A percentile compares a stretch with the other conserved stretches of the same genome.
Evolutionary conservation across 2,113 vertebrate species (phyloP).

Genomic region (Struthidea cinerea): DNA sequence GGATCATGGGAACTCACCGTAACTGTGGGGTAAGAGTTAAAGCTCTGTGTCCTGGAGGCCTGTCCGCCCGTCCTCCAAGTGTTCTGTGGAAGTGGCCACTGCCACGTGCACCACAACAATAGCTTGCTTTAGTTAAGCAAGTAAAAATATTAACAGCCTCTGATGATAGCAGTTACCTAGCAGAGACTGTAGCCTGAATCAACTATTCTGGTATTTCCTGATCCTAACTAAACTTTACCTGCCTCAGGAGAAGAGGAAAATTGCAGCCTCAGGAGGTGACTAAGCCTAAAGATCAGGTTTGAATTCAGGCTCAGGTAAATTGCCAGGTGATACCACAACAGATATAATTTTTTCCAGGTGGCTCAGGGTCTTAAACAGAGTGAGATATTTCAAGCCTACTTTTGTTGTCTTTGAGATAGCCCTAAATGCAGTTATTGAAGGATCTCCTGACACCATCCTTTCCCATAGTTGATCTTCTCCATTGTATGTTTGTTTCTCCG

Average conservation of each 20-base stretch:
- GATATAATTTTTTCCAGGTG: not conserved
- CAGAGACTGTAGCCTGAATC: not conserved
- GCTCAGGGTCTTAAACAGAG: not conserved
- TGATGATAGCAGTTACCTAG: not conserved
- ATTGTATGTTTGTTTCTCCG: not conserved
- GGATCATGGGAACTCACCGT: too few relatives aligned
- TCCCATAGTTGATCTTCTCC: not conserved
- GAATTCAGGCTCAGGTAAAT: not conserved
- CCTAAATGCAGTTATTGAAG: not conserved
- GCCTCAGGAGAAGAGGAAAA: not conserved
- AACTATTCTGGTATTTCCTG: not conserved
- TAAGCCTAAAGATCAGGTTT: not conserved
- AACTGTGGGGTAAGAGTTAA: too few relatives aligned
- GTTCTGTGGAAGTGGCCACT: too few relatives aligned
- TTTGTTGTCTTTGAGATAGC: not conserved
- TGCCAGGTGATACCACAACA: not conserved
- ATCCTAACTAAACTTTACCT: not conserved
- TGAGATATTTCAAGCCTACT: not conserved
- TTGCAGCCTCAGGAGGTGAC: not conserved
- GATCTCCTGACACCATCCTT: not conserved
- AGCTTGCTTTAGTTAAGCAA: not conserved
- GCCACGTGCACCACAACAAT: too few relatives aligned
- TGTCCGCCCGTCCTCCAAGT: too few relatives aligned
- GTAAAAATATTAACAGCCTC: not conserved
- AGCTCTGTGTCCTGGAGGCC: too few relatives aligned